Evolutionary conservation across 2,888 invertebrate species (phyloP).

Genomic region (Phytoseiulus persimilis): DNA sequence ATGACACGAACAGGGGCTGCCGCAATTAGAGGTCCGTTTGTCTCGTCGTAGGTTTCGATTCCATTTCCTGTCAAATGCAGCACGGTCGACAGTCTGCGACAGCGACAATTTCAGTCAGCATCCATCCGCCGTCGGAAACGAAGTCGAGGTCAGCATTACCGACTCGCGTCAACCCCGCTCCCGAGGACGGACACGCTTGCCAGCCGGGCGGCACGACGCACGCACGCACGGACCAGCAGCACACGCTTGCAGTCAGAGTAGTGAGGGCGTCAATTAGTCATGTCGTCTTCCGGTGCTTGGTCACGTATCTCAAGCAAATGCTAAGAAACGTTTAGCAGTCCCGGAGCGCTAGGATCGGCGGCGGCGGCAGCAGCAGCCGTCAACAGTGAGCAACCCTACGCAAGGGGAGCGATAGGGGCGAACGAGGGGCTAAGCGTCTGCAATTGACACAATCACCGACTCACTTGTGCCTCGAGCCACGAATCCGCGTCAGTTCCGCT

Average conservation of each 20-base stretch:
- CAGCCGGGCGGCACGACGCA: neutral
- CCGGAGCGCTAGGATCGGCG: neutral
- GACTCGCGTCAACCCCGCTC: neutral
- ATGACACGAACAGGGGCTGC: neutral
- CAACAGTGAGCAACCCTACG: neutral
- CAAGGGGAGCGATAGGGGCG: neutral
- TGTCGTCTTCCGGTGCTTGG: neutral
- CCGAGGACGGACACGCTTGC: neutral
- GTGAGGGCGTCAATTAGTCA: constrained; percentile 5
- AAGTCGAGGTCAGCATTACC: neutral
- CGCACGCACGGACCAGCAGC: neutral
- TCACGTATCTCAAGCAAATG: neutral
- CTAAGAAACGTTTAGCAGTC: neutral
- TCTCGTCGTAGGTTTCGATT: constrained; percentile 5
- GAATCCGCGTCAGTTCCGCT: neutral
- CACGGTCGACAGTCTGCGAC: neutral
- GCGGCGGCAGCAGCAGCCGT: neutral
- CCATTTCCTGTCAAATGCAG: neutral
- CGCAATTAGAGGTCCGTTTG: neutral
- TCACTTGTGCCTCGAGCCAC: neutral
- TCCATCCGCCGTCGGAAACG: neutral
- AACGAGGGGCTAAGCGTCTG: neutral
- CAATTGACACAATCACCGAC: neutral
- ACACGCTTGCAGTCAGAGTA: neutral
- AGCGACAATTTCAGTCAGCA: neutral